Evolutionary conservation across 1,140 invertebrate species (phyloP).

Genomic region (Littorina saxatilis): DNA sequence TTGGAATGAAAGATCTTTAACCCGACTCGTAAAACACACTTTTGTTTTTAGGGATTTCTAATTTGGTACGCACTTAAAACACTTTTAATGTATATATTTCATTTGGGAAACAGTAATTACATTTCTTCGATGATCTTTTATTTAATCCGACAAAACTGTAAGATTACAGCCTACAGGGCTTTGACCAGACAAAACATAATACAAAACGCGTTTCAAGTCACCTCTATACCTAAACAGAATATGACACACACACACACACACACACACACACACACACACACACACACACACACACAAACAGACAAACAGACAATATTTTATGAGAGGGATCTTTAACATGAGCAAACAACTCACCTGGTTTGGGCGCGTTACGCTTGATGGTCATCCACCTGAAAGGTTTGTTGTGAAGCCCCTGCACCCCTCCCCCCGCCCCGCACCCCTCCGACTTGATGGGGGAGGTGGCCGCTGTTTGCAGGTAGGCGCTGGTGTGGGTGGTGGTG

Average conservation of each 20-base stretch:
- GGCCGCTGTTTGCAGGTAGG: conserved; percentile 55
- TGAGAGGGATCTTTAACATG: neutral
- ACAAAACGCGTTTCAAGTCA: too few species aligned
- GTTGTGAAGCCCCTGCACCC: conserved; percentile 55
- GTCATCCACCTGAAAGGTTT: conserved; percentile 73
- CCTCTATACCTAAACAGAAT: too few species aligned
- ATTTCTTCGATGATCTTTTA: too few species aligned
- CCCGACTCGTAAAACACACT: too few species aligned
- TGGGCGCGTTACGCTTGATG: conserved; percentile 67
- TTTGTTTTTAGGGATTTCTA: too few species aligned
- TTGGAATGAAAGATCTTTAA: too few species aligned
- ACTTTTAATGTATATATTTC: too few species aligned
- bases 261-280: neutral
- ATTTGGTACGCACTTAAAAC: too few species aligned
- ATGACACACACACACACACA: neutral
- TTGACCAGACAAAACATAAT: too few species aligned
- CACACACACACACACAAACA: neutral
- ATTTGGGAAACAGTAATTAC: too few species aligned
- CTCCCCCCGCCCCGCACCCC: conserved; percentile 39
- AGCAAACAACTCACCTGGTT: conserved; percentile 60
- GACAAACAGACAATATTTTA: neutral
- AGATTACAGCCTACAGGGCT: too few species aligned
- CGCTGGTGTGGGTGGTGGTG: conserved; percentile 41
- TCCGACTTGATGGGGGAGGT: conserved; percentile 63
- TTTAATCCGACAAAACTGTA: too few species aligned